These are phyloP conservation scores for Spheniscus humboldti DNA, from an alignment of 2,797 vertebrate genomes.

Conservation along the genomic window DNA sequence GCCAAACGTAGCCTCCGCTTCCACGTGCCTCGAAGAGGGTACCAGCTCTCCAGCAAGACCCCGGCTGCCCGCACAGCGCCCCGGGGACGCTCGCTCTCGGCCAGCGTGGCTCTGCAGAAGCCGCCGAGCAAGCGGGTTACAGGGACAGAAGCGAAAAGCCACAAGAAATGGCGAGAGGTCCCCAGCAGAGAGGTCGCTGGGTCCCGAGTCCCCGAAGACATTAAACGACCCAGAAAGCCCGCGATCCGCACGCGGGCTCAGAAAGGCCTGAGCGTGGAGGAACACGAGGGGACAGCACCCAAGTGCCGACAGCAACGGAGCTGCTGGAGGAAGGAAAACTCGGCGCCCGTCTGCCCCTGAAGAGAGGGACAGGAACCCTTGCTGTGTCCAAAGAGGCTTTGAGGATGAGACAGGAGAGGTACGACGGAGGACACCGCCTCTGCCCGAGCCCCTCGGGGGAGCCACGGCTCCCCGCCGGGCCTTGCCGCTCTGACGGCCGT, in stretches of 20 bases:
- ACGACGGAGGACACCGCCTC: rapidly evolving
- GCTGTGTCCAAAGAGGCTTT: background rate
- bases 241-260: background rate
- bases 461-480: background rate
- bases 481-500: rapidly evolving
- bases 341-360: background rate
- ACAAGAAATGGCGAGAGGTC: background rate
- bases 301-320: background rate
- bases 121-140: background rate
- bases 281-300: background rate
- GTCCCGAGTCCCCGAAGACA: background rate
- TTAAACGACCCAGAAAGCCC: background rate
- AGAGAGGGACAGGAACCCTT: background rate
- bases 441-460: background rate
- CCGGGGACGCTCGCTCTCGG: background rate
- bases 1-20: background rate
- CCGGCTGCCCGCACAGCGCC: rapidly evolving
- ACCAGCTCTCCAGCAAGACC: background rate
- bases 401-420: background rate
- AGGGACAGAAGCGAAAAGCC: background rate
- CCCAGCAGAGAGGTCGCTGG: background rate
- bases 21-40: background rate
- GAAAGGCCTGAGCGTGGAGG: background rate
- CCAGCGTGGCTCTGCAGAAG: background rate
- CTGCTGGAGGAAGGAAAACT: background rate